Evolutionary conservation across 37 sponge, comb jelly and placozoan genomes (phyloP).

Genomic region (Halisarca cf. caerulea): DNA sequence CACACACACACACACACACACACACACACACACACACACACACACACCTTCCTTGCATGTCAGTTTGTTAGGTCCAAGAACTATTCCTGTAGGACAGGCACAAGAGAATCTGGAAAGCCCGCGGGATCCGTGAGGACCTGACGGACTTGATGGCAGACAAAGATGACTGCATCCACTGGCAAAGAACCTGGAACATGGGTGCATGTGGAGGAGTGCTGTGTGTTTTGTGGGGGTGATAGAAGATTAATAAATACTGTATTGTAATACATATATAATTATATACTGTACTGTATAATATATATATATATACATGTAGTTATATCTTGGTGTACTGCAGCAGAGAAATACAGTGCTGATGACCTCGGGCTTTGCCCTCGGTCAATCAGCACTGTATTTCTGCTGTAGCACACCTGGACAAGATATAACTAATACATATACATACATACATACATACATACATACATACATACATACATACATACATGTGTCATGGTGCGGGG

Average conservation of each 20-base stretch:
- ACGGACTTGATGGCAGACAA: slow-evolving; percentile 44
- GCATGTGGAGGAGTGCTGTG: neutral
- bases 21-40: too few species aligned
- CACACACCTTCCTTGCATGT: slow-evolving; percentile 50
- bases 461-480: too few species aligned
- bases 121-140: neutral
- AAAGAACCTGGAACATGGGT: slow-evolving; percentile 61
- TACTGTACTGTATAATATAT: neutral
- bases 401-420: too few species aligned
- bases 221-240: too few species aligned
- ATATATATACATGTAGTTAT: neutral
- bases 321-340: too few species aligned
- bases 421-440: too few species aligned
- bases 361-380: too few species aligned
- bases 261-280: neutral
- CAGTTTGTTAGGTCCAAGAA: slow-evolving; percentile 18
- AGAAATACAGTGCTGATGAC: too few species aligned
- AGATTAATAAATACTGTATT: neutral
- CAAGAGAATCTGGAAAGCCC: slow-evolving; percentile 25
- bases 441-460: too few species aligned
- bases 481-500: too few species aligned
- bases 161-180: slow-evolving; percentile 72
- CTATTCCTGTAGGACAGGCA: slow-evolving; percentile 51
- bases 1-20: too few species aligned
- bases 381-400: neutral